Evolutionary conservation across 2,888 invertebrate genomes (phyloP).

Genomic region (Callyntrura sp.): DNA sequence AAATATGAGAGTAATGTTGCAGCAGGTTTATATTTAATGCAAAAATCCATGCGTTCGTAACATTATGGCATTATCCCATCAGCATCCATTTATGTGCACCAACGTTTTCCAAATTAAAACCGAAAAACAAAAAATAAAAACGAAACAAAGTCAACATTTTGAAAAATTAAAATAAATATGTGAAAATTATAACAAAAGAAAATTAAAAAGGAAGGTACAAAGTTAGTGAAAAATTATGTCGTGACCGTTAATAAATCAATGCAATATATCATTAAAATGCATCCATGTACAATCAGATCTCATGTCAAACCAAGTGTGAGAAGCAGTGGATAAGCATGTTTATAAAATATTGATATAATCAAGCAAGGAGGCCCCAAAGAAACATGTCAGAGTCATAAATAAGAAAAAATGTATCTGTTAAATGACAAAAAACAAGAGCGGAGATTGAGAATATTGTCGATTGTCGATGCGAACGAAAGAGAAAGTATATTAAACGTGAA

Average conservation of each 20-base stretch:
- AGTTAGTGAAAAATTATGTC: constrained; percentile 28
- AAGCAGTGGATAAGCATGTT: constrained; percentile 84
- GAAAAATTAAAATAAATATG: constrained; percentile 10
- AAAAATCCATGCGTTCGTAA: constrained; percentile 39
- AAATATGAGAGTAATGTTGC: not conserved
- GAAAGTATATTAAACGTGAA: constrained; percentile 37
- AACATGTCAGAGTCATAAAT: constrained; percentile 39
- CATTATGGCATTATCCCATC: not conserved
- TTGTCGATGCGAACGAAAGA: constrained; percentile 52
- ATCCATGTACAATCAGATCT: constrained; percentile 2
- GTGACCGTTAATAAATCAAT: constrained; percentile 51
- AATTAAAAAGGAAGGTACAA: not conserved
- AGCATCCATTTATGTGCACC: constrained; percentile 7
- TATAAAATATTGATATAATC: constrained; percentile 75
- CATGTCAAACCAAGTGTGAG: constrained; percentile 79
- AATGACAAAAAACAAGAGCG: constrained; percentile 44
- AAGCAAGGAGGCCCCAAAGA: constrained; percentile 83
- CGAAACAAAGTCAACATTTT: constrained; percentile 18
- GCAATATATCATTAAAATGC: constrained; percentile 17
- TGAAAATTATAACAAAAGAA: constrained; percentile 13
- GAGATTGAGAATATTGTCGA: not conserved
- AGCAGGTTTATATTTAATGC: constrained; percentile 41
- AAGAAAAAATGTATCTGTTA: constrained; percentile 60
- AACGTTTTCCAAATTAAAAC: constrained; percentile 50
- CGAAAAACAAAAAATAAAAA: constrained; percentile 57